phyloP scores from a whole-genome alignment of 2,797 vertebrate species.

The Danio jaintianensis region DNA sequence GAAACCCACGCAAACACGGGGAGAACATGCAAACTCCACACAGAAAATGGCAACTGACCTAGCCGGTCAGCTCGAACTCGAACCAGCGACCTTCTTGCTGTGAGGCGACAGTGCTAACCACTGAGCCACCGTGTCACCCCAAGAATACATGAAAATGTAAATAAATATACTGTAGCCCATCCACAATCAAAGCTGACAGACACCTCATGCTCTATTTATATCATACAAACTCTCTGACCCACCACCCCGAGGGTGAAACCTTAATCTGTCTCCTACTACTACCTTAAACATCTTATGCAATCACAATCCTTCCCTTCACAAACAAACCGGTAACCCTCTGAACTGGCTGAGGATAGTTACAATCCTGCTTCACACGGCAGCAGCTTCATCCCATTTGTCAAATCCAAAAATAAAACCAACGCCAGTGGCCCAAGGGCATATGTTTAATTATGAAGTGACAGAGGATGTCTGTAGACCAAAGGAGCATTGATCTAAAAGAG shows the following conservation, averaged over 20 bases:
- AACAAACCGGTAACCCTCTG: background rate
- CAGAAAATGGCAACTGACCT: too few relatives aligned
- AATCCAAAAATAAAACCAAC: conserved; percentile 54
- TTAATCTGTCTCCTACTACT: conserved; percentile 26
- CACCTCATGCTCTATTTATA: background rate
- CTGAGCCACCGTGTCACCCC: too few relatives aligned
- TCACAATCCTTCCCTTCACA: conserved; percentile 3
- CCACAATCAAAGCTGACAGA: background rate
- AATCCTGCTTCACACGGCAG: background rate
- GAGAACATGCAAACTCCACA: too few relatives aligned
- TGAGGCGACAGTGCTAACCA: too few relatives aligned
- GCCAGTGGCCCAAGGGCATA: conserved; percentile 36
- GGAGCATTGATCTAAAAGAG: conserved; percentile 32
- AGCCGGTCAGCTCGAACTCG: too few relatives aligned
- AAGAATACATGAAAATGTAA: too few relatives aligned
- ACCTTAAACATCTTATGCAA: conserved; percentile 31
- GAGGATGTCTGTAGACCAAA: conserved; percentile 22
- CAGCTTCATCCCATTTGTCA: conserved; percentile 20
- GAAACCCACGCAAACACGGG: too few relatives aligned
- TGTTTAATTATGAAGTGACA: conserved; percentile 42
- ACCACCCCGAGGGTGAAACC: background rate
- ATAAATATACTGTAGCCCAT: too few relatives aligned
- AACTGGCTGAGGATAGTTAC: conserved; percentile 14
- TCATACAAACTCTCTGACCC: background rate
- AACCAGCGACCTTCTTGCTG: too few relatives aligned